Percentiles rank a stretch among this genome's conserved stretches.
phyloP scores from a whole-genome alignment of 2,797 vertebrate genomes.

The Artibeus lituratus region DNA sequence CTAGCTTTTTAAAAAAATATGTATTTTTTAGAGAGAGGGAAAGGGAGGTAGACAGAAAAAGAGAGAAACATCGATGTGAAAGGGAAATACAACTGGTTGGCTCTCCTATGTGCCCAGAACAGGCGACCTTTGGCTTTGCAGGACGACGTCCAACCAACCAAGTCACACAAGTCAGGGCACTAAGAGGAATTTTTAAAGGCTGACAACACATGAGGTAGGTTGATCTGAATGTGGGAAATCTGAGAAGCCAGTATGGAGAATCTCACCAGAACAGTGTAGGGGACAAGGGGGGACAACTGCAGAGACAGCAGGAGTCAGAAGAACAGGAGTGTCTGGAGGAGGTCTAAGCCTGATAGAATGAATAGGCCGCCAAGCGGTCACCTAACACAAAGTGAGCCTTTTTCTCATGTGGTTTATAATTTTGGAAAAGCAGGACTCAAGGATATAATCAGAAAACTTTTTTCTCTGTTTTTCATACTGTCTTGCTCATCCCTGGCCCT shows the following conservation, averaged over 20 bases:
- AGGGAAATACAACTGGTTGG: background rate
- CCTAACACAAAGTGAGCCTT: background rate
- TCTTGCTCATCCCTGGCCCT: background rate
- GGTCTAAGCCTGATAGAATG: background rate
- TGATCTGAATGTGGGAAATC: background rate
- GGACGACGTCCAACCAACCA: background rate
- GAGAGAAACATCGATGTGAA: background rate
- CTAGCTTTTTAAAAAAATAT: background rate
- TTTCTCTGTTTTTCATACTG: background rate
- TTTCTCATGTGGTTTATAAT: background rate
- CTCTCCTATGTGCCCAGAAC: background rate
- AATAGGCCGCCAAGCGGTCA: background rate
- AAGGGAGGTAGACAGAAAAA: background rate
- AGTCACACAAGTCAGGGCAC: background rate
- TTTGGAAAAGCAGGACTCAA: background rate
- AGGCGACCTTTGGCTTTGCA: background rate
- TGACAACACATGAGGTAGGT: background rate
- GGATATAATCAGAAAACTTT: background rate
- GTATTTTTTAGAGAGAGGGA: background rate
- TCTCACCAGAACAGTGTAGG: no score
- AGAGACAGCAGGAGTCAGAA: background rate
- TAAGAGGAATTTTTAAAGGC: background rate
- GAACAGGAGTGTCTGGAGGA: background rate
- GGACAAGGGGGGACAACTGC: background rate
- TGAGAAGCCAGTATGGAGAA: background rate